A percentile compares a stretch with the other conserved stretches of the same genome.
phyloP scores from a whole-genome alignment of 1,140 invertebrate species.

The Goniozus legneri region DNA sequence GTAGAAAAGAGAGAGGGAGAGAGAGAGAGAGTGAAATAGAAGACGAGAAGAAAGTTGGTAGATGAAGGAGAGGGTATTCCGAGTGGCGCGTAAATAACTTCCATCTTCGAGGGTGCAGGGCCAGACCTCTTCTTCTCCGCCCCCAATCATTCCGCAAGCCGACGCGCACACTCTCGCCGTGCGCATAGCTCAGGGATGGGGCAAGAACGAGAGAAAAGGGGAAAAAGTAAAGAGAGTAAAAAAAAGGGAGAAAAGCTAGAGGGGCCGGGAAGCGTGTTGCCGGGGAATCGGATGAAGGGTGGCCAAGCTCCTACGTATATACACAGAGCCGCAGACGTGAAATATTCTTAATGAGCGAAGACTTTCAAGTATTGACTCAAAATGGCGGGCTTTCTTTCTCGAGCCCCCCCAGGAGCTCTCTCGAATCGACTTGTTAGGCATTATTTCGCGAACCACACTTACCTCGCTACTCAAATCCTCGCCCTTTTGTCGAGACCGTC shows the following conservation, averaged over 20 bases:
- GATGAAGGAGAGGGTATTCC: slow-evolving; percentile 19
- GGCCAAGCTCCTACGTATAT: no score
- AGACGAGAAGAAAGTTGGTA: slow-evolving; percentile 1
- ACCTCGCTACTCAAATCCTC: no score
- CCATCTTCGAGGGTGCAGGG: slow-evolving; percentile 36
- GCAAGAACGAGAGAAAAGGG: slow-evolving; percentile 10
- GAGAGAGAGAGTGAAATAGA: slow-evolving; percentile 1
- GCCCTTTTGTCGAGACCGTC: no score
- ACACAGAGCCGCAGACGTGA: slow-evolving; percentile 37
- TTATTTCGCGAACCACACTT: no score
- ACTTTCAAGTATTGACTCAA: slow-evolving; percentile 55
- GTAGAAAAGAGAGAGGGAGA: slow-evolving; percentile 1
- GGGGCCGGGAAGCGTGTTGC: slow-evolving; percentile 9
- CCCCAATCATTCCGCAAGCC: no score
- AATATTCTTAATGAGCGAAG: slow-evolving; percentile 55
- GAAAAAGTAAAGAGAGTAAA: background rate
- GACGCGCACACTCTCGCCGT: no score
- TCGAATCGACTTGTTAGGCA: slow-evolving; percentile 53
- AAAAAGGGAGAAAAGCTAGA: slow-evolving; percentile 10
- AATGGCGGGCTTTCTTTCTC: slow-evolving; percentile 51
- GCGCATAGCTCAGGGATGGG: slow-evolving; percentile 13
- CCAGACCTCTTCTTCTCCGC: no score
- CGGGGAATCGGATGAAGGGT: no score
- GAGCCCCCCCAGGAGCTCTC: no score
- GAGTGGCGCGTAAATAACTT: slow-evolving; percentile 38